Conservation (phyloP, 2,113 vertebrate genomes). For the Sander vitreus region DNA sequence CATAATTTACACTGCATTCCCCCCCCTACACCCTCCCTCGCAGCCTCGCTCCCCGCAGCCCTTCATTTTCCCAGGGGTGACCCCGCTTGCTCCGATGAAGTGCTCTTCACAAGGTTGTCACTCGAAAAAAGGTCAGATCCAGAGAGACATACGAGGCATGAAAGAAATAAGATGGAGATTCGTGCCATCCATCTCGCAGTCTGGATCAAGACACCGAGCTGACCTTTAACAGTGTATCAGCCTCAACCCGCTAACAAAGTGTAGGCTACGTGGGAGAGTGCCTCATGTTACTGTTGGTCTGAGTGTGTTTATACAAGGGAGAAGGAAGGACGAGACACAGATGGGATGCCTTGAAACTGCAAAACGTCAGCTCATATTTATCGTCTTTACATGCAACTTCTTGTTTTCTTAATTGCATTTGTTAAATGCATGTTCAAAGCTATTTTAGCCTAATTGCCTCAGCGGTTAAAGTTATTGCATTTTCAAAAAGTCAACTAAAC, state of each 20-base stretch:
- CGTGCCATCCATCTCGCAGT: conserved; percentile 50
- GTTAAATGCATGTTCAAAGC: background rate
- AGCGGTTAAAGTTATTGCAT: no score
- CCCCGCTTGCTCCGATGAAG: conserved; percentile 56
- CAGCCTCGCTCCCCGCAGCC: conserved; percentile 51
- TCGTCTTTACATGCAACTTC: background rate
- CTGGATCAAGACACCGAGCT: conserved; percentile 50
- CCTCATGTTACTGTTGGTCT: background rate
- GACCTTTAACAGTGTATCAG: conserved; percentile 68
- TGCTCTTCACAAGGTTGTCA: conserved; percentile 63
- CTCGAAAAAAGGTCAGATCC: conserved; percentile 63
- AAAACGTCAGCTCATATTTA: no score
- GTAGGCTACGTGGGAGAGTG: conserved; percentile 27
- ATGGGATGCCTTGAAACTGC: background rate
- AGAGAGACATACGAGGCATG: conserved; percentile 28
- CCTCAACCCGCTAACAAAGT: conserved; percentile 55
- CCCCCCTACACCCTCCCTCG: background rate
- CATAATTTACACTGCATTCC: conserved; percentile 65
- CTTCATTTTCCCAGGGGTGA: conserved; percentile 65
- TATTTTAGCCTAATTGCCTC: no score
- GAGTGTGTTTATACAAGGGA: conserved; percentile 12
- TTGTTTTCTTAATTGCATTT: background rate
- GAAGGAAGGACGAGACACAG: background rate
- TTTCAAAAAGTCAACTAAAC: no score
- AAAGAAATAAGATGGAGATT: conserved; percentile 53